Base-by-base conservation (phyloP, 2,888 invertebrate species). In the Lithophane leautieri region DNA sequence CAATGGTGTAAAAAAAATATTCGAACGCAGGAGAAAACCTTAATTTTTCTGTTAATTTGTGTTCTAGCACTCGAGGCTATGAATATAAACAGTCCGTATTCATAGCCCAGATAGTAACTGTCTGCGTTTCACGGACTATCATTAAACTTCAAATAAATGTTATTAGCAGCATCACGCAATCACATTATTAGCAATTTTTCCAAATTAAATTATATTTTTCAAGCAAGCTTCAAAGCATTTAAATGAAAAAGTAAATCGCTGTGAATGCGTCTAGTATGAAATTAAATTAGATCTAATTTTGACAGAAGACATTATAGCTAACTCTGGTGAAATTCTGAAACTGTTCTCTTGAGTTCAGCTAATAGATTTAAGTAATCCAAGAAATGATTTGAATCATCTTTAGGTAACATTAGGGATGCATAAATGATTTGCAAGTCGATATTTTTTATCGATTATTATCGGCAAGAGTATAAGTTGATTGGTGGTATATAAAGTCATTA, bases 91-190 rank as follows among this genome's bases (percentile, higher is more conserved):
- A 56, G 60, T 54, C 40, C 47, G 47, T 60, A 66, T 79, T 56
- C 61, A 73, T 69, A 79, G 68, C 60, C 61, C 34, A 52, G 69
- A 68, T 54, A 47, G 16, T 58, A 25, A 61, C 61, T 60, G 78
- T 85, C 83, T 86, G 85, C 76, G 84, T 83, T 87, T 83, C 86
- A 87, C 88, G 83, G 86, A 81, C 87, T 79, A 89, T 90, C 88
- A 93, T 93, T 93, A 92, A 87, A 75, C 84, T 88, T 85, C 85
- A 89, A 92, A 92, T 91, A 86, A 85, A 87, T 82, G 88, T 84
- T 78, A 85, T 86, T 83, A 76, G 77, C 70, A 66, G 11, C 70
- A 79, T 71, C 85, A 88, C 82, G 85, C 79, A 56, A 85, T 61
- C 69, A 65, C 44, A 73, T 80, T 72, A 77, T 78, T 81, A 75